Evolutionary conservation across 1,140 invertebrate species (phyloP).

Genomic region (Aricia agestis): DNA sequence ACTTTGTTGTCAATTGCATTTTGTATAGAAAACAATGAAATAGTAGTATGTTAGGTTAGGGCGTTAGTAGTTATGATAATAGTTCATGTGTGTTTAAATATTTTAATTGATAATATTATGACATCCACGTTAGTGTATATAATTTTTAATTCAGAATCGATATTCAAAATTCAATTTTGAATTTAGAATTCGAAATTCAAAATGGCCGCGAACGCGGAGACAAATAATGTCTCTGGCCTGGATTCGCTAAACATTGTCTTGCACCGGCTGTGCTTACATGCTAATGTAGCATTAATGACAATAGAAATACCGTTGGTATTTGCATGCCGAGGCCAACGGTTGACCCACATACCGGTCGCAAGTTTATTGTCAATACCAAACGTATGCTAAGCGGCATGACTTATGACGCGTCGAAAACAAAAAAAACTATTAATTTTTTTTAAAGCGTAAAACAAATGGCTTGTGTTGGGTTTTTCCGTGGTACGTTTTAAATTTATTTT

Average conservation of each 20-base stretch:
- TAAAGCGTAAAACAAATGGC: too few species aligned
- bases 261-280: constrained; percentile 10
- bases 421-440: not conserved
- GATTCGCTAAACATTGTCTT: constrained; percentile 29
- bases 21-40: too few species aligned
- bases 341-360: constrained; percentile 61
- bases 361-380: constrained; percentile 64
- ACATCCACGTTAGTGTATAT: too few species aligned
- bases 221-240: constrained; percentile 5
- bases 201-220: not conserved
- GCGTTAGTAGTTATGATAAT: too few species aligned
- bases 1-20: too few species aligned
- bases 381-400: constrained; percentile 36
- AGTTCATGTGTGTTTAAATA: too few species aligned
- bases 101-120: not conserved
- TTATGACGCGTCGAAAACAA: constrained; percentile 28
- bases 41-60: too few species aligned
- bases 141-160: not conserved
- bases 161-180: not conserved
- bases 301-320: constrained; percentile 24
- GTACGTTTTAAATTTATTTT: too few species aligned
- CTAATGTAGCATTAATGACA: constrained; percentile 18
- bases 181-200: constrained; percentile 16
- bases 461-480: too few species aligned
- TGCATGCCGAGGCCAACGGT: constrained; percentile 40